These are phyloP conservation scores for Athene noctua DNA, from an alignment of 2,113 vertebrate genomes.

Conservation along the genomic window DNA sequence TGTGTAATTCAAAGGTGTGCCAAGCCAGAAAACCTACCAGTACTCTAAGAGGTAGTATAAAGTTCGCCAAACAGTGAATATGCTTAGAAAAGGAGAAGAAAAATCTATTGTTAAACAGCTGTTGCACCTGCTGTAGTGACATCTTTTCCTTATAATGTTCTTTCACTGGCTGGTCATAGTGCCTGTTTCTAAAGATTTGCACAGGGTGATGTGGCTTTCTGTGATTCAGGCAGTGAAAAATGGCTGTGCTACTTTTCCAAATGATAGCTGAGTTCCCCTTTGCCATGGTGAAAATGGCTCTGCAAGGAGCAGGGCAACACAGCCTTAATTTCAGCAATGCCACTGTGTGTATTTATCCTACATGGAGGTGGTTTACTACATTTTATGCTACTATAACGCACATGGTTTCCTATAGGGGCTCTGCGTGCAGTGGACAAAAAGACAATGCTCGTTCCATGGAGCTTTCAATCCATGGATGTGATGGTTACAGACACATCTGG, in stretches of 20 bases:
- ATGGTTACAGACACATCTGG: not conserved
- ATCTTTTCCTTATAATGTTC: not conserved
- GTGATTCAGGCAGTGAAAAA: not conserved
- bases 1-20: not conserved
- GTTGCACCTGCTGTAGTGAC: not conserved
- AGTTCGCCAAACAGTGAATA: not conserved
- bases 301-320: not conserved
- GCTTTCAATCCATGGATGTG: not conserved
- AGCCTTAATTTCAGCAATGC: not conserved
- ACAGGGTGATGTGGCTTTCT: not conserved
- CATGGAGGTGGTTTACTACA: not conserved
- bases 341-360: not conserved
- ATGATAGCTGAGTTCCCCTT: not conserved
- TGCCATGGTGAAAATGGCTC: not conserved
- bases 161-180: not conserved
- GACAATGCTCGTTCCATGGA: fast-evolving
- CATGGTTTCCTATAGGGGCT: not conserved
- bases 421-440: not conserved
- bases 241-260: fast-evolving
- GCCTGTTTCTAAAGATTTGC: not conserved
- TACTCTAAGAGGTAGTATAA: not conserved
- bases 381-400: not conserved
- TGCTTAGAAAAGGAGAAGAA: not conserved
- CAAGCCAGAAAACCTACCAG: not conserved
- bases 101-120: not conserved